Evolutionary conservation across 1,140 invertebrate genomes (phyloP), one percentile per base, ranked within the genome.

Genomic region (Maconellicoccus hirsutus): DNA sequence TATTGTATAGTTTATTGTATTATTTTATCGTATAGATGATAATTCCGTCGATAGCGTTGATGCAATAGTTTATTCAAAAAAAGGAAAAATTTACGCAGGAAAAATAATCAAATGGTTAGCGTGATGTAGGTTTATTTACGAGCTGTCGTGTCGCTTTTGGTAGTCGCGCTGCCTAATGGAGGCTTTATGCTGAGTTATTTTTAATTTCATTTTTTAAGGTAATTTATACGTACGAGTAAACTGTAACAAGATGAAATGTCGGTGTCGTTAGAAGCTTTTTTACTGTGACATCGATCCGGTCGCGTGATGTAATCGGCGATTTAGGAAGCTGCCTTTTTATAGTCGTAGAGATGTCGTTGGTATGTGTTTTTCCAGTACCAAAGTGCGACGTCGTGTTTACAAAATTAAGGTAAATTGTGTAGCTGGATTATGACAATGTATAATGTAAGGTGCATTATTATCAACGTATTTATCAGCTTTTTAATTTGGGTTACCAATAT

Each of bases 401-500:
- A n/a, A 59, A 59, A 7, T n/a, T 59, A 22, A 59, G 16, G 16
- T 59, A 6, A 4, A 59, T 59, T 6, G 52, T 19, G 21, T 22
- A 59, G 52, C 52, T 59, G 52, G 21, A 59, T 19, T 22, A 4
- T 19, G 21, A 59, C 21, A 59, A 59, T n/a, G 16, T 19, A 19
- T 59, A 19, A 59, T 25, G 10, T 66, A 25, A 26, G 21, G 10
- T 25, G 21, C 25, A 66, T 59, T 59, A 59, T 59, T 59, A 19
- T 66, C 21, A 25, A 26, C 25, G 21, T 66, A 66, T 66, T 23
- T 66, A 66, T 66, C 61, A 66, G 61, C 61, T 66, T 66, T 66
- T 66, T 25, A 66, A 66, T 66, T 66, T 26, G 61, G 61, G 61
- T 66, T 66, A 66, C 61, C 61, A 66, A 66, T 26, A 19, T 66